Base-by-base conservation (phyloP, 1,140 invertebrate genomes). In the Venturia canescens region DNA sequence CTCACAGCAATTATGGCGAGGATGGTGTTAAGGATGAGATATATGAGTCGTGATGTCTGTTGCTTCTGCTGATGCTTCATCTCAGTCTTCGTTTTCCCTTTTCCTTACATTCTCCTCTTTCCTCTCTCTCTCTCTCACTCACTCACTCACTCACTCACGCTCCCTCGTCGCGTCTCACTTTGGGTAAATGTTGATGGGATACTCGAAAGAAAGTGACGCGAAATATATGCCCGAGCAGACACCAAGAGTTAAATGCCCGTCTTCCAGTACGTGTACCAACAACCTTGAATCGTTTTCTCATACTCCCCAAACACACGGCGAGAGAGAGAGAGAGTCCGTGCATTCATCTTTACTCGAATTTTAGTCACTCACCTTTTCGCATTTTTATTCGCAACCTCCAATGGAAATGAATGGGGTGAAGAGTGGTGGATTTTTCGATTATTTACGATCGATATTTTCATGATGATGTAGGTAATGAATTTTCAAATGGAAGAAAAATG, bases 281-380 rank as follows among this genome's bases (percentile, higher is more conserved):
- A 77, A 77, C 57, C 75, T 77, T 77, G 75, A 77, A 21, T 23
- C n/a, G 44, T 77, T 77, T 77, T 77, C 53, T 38, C 50, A 63
- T 48, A 26, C 26, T 74, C 26, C 38, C 38, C 38, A 44, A 44
- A 44, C 38, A 5, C 7, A n/a, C n/a, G n/a, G n/a, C n/a, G n/a
- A n/a, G 53, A 57, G 53, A 57, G 18, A 3, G 60, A 63, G 66
- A 69, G 5, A 18, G 13, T 18, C 5, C 23, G 7, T n/a, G 5
- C 23, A 50, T n/a, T 50, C 26, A 53, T 50, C 38, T 74, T 26
- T 9, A 74, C 23, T 16, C 21, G 29, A 11, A 74, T 74, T 53
- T 57, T 63, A 7, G 82, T 81, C 80, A 79, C 80, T 82, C 82
- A 78, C 81, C 74, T 50, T 78, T 79, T 72, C 57, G 63, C 71